Conservation (phyloP, 2,113 vertebrate species). For the Orientallactaga bullata region DNA sequence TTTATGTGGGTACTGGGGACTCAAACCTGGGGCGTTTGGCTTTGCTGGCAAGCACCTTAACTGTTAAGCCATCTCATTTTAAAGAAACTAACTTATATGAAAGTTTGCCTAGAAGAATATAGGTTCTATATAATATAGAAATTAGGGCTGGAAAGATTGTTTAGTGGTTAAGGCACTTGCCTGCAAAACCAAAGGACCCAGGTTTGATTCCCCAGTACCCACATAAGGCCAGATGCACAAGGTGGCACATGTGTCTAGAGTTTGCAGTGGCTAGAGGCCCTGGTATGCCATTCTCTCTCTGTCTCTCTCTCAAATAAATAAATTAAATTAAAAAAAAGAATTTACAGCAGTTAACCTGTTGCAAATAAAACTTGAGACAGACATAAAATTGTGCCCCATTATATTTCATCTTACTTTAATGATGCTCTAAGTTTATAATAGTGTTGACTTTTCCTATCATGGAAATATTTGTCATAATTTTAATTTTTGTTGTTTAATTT, state of each 20-base stretch:
- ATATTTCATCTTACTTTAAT: constrained; percentile 53
- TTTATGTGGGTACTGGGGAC: too few relatives aligned
- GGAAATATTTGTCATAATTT: constrained; percentile 23
- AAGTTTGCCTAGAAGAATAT: constrained; percentile 26
- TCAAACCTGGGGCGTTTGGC: too few relatives aligned
- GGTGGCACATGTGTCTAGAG: too few relatives aligned
- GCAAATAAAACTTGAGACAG: constrained; percentile 54
- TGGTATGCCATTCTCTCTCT: too few relatives aligned
- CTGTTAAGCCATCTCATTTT: not conserved
- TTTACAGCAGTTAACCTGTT: not conserved
- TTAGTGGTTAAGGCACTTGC: too few relatives aligned
- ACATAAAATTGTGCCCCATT: constrained; percentile 53
- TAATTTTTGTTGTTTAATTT: not conserved
- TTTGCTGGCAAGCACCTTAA: too few relatives aligned
- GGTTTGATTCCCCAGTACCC: too few relatives aligned
- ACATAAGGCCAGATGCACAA: too few relatives aligned
- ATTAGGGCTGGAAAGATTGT: not conserved
- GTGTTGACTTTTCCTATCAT: not conserved
- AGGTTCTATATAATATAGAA: constrained; percentile 1
- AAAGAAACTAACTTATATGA: not conserved
- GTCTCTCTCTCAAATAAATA: too few relatives aligned
- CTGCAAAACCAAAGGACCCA: too few relatives aligned
- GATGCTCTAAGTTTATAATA: constrained; percentile 22
- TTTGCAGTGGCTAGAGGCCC: too few relatives aligned
- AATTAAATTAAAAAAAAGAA: too few relatives aligned